Conservation (phyloP, 1,140 invertebrate genomes). For the Rhyzopertha dominica region DNA sequence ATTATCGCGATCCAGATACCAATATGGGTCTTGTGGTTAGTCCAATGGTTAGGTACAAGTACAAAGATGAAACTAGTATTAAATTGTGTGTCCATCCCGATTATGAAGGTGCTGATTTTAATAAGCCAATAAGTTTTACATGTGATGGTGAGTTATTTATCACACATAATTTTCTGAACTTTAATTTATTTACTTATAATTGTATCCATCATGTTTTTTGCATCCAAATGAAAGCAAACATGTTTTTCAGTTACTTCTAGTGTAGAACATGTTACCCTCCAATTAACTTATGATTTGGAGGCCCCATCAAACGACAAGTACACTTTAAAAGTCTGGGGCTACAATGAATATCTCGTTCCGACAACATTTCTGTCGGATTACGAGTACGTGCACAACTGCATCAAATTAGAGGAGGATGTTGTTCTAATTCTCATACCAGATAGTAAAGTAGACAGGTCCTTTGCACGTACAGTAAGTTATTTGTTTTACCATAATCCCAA, state of each 20-base stretch:
- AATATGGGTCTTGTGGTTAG: slow-evolving; percentile 80
- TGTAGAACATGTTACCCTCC: slow-evolving; percentile 81
- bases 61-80: slow-evolving; percentile 73
- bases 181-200: slow-evolving; percentile 5
- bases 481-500: too few relatives aligned
- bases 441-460: slow-evolving; percentile 56
- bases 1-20: slow-evolving; percentile 61
- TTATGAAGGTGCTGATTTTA: slow-evolving; percentile 48
- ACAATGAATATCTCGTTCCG: slow-evolving; percentile 72
- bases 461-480: slow-evolving; percentile 63
- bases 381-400: slow-evolving; percentile 90
- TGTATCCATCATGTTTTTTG: background rate
- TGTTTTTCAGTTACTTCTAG: slow-evolving; percentile 72
- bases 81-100: slow-evolving; percentile 77
- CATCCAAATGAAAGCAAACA: slow-evolving; percentile 12
- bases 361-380: slow-evolving; percentile 73
- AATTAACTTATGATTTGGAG: slow-evolving; percentile 78
- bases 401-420: slow-evolving; percentile 90
- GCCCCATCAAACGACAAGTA: slow-evolving; percentile 42
- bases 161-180: slow-evolving; percentile 7
- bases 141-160: slow-evolving; percentile 66
- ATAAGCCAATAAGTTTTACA: slow-evolving; percentile 73
- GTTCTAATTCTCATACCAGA: slow-evolving; percentile 68
- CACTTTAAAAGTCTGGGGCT: slow-evolving; percentile 69
- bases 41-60: slow-evolving; percentile 71